phyloP scores from a whole-genome alignment of 2,113 vertebrate genomes.

The Psammodynastes pulverulentus region DNA sequence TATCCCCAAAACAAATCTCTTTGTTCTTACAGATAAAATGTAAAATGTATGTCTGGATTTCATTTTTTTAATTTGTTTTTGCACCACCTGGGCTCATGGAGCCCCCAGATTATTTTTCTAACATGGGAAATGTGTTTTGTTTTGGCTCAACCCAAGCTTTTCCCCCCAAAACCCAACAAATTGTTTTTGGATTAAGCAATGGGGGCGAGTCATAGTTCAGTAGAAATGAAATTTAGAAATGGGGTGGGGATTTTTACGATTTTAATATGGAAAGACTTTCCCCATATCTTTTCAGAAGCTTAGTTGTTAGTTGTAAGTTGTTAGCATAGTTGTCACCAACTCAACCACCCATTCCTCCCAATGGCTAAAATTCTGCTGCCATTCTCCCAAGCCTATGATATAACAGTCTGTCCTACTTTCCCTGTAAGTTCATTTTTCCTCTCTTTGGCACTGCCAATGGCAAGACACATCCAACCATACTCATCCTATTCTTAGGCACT shows the following conservation, averaged over 20 bases:
- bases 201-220: not conserved
- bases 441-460: not conserved
- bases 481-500: not conserved
- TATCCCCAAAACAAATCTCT: not conserved
- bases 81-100: not conserved
- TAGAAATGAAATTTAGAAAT: not conserved
- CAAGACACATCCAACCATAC: not conserved
- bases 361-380: not conserved
- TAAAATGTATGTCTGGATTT: not conserved
- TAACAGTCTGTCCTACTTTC: not conserved
- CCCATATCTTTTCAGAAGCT: not conserved
- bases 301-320: not conserved
- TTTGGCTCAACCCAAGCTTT: not conserved
- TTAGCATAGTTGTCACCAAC: not conserved
- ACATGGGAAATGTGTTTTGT: not conserved
- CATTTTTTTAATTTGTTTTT: not conserved
- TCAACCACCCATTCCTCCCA: not conserved
- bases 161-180: not conserved
- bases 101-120: not conserved
- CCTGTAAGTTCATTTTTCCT: not conserved
- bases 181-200: not conserved
- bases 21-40: not conserved
- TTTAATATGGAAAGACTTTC: not conserved
- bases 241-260: not conserved
- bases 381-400: not conserved